phyloP scores from a whole-genome alignment of 2,888 invertebrate species.

The Alitta virens region DNA sequence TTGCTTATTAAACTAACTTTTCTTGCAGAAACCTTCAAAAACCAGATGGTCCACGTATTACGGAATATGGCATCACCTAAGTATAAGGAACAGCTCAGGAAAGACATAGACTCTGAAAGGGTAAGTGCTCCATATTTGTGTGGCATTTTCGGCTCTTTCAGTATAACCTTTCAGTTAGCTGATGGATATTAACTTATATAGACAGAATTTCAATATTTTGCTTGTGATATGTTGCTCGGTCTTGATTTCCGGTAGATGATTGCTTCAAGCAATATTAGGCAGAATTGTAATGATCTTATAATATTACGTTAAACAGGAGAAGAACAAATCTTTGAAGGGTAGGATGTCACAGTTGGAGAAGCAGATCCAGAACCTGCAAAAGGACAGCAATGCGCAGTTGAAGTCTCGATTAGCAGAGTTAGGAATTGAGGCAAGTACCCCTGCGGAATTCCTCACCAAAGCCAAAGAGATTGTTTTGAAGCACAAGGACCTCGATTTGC shows the following conservation, averaged over 20 bases:
- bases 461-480: constrained; percentile 75
- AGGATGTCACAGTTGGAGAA: constrained; percentile 88
- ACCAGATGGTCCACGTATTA: constrained; percentile 70
- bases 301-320: constrained; percentile 61
- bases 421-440: constrained; percentile 65
- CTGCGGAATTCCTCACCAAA: constrained; percentile 55
- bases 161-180: too few relatives aligned
- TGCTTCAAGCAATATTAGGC: too few relatives aligned
- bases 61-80: constrained; percentile 78
- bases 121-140: constrained; percentile 41
- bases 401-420: constrained; percentile 89
- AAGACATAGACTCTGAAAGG: constrained; percentile 80
- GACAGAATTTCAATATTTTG: too few relatives aligned
- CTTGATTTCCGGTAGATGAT: too few relatives aligned
- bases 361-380: constrained; percentile 86
- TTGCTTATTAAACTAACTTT: too few relatives aligned
- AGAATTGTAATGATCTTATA: too few relatives aligned
- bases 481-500: constrained; percentile 87
- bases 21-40: constrained; percentile 13
- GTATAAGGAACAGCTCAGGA: constrained; percentile 71
- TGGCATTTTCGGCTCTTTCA: too few relatives aligned
- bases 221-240: too few relatives aligned
- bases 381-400: constrained; percentile 84
- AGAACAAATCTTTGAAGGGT: constrained; percentile 77
- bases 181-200: too few relatives aligned